Conservation (phyloP, 2,888 invertebrate species). For the Crossocerus cetratus region DNA sequence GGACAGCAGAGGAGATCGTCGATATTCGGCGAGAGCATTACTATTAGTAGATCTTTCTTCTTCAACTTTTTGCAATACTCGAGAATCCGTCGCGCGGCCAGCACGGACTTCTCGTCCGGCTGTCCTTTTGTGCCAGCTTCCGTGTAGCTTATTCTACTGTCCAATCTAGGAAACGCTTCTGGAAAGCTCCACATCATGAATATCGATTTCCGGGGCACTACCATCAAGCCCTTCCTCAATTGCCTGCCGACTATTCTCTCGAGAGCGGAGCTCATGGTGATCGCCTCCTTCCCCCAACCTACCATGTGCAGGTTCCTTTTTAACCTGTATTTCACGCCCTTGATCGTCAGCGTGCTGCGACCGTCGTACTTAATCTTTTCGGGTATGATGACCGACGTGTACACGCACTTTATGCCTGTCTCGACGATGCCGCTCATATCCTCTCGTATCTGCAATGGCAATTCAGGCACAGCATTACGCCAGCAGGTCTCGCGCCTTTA, state of each 20-base stretch:
- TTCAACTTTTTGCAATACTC: conserved; percentile 75
- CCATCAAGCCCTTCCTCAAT: conserved; percentile 78
- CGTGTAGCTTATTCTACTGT: conserved; percentile 72
- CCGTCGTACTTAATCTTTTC: conserved; percentile 64
- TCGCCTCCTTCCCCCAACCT: conserved; percentile 81
- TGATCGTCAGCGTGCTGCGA: conserved; percentile 53
- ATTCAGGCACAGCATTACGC: neutral
- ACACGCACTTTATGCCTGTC: conserved; percentile 59
- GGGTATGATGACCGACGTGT: conserved; percentile 55
- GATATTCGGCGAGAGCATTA: conserved; percentile 82
- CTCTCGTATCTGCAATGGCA: conserved; percentile 55
- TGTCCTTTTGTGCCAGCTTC: conserved; percentile 79
- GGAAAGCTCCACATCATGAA: conserved; percentile 60
- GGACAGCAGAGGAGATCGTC: conserved; percentile 83
- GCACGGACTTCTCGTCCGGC: conserved; percentile 79
- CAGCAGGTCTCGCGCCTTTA: neutral
- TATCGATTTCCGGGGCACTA: conserved; percentile 78
- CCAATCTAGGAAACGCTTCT: conserved; percentile 59
- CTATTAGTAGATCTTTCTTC: conserved; percentile 79
- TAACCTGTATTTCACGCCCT: conserved; percentile 56
- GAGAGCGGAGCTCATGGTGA: conserved; percentile 79
- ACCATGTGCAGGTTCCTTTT: conserved; percentile 72
- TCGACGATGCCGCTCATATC: conserved; percentile 60
- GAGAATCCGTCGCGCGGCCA: conserved; percentile 78
- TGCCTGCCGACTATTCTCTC: conserved; percentile 77